Base-by-base conservation (phyloP, 2,888 invertebrate genomes). In the Zhuqinia jingwanae region DNA sequence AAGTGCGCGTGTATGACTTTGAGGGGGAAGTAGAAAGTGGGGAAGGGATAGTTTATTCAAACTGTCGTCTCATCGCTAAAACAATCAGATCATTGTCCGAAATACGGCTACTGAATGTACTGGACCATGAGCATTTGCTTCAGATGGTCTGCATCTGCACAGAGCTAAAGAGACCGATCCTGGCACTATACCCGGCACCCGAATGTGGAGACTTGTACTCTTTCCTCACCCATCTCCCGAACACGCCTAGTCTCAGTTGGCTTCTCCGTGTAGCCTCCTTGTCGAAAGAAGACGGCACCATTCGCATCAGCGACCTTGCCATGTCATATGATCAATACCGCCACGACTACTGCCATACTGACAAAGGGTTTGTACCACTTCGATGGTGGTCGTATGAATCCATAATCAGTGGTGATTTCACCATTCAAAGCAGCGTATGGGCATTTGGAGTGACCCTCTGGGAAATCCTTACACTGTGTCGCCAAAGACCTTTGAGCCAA, bases 381-480 rank as follows among this genome's bases (percentile, higher is more conserved):
- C 92, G 95, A 91, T 95, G 95, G 95, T 92, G 95, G 90, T 94
- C 95, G 58, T 95, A 95, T 95, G 95, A 95, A 92, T 94, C 94
- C 90, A 94, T 95, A 91, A 92, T 95, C 60, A 91, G 95, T 92
- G 95, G 95, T 91, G 93, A 94, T 90, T 94, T 95, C 91, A 94
- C 94, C n/a, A 94, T 94, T 91, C 93, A 94, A 56, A 94, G 94
- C 91, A 94, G 94, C 88, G 94, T 94, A 15, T 95, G 95, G 95
- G 94, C 94, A 0, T 95, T 94, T 91, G 95, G 94, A 6, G 95
- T 95, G 1, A 95, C 95, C 45, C 92, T 95, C 20, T 95, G 95
- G 95, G 95, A 95, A 92, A 94, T 95, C 84, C 93, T 95, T 91
- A 94, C 93, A 88, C 93, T 94, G 86, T 95, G 94, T 73, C 93